Evolutionary conservation across 2,797 vertebrate genomes (phyloP).

Genomic region (Hybognathus amarus): DNA sequence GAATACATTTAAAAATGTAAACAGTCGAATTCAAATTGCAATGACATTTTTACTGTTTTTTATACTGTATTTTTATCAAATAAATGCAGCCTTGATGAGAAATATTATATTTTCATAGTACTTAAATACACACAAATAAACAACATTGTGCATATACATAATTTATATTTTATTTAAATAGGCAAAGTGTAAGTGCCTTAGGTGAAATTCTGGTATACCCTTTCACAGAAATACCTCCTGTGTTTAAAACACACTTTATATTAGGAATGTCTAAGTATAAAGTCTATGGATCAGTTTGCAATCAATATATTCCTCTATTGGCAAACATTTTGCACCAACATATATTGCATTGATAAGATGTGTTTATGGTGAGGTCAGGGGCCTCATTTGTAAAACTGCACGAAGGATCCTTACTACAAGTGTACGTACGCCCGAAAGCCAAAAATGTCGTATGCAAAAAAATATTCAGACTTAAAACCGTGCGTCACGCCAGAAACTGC

Average conservation of each 20-base stretch:
- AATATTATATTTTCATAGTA: background rate
- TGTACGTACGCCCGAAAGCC: no score
- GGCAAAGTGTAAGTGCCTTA: background rate
- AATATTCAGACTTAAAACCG: no score
- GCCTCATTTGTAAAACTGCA: no score
- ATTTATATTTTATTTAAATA: background rate
- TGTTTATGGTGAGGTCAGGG: background rate
- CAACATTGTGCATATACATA: background rate
- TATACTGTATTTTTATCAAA: background rate
- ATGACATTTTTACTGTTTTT: background rate
- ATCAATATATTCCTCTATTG: background rate
- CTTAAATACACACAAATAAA: background rate
- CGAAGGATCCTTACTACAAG: no score
- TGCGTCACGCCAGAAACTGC: no score
- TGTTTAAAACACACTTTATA: background rate
- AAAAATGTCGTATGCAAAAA: no score
- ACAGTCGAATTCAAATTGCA: background rate
- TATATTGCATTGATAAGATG: background rate
- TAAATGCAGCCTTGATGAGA: background rate
- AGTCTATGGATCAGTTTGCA: background rate
- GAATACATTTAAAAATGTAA: background rate
- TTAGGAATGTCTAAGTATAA: background rate
- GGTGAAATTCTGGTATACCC: background rate
- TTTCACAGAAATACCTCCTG: background rate
- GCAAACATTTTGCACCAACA: background rate